Evolutionary conservation across 2,888 invertebrate species (phyloP).

Genomic region (Lasius platythorax): DNA sequence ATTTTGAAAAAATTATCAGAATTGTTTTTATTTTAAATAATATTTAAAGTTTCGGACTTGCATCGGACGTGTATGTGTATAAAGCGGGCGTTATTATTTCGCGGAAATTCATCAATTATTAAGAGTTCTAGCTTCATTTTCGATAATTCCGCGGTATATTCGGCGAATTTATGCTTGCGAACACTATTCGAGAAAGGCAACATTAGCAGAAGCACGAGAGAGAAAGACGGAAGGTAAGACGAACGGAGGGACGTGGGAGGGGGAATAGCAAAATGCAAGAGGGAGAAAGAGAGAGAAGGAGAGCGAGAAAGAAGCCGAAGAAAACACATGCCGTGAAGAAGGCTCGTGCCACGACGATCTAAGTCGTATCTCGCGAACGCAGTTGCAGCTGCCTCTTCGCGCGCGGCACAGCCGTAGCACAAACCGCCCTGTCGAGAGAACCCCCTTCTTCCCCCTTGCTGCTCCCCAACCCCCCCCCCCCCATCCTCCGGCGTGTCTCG

Average conservation of each 20-base stretch:
- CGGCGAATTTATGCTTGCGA: background rate
- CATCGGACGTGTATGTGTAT: too few species aligned
- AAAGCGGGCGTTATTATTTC: too few species aligned
- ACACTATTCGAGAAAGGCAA: background rate
- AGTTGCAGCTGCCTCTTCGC: conserved; percentile 79
- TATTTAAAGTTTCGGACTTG: background rate
- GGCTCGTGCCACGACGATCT: conserved; percentile 84
- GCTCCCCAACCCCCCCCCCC: background rate
- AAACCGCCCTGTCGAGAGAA: conserved; percentile 64
- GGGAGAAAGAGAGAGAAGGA: conserved; percentile 60
- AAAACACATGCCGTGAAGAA: conserved; percentile 82
- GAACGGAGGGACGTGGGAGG: conserved; percentile 18
- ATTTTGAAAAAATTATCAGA: background rate
- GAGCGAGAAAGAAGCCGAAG: conserved; percentile 68
- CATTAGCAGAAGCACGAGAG: conserved; percentile 5
- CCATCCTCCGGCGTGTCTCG: conserved; percentile 31
- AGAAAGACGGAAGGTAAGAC: conserved; percentile 44
- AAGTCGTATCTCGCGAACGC: conserved; percentile 78
- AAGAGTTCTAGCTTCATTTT: background rate
- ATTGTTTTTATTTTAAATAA: background rate
- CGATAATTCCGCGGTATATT: background rate
- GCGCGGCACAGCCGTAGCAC: conserved; percentile 70
- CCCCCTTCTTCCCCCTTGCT: conserved; percentile 10
- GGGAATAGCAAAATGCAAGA: conserved; percentile 62
- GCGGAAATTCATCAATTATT: too few species aligned